phyloP scores from a whole-genome alignment of 2,113 vertebrate species.

The Myanophis thanlyinensis region DNA sequence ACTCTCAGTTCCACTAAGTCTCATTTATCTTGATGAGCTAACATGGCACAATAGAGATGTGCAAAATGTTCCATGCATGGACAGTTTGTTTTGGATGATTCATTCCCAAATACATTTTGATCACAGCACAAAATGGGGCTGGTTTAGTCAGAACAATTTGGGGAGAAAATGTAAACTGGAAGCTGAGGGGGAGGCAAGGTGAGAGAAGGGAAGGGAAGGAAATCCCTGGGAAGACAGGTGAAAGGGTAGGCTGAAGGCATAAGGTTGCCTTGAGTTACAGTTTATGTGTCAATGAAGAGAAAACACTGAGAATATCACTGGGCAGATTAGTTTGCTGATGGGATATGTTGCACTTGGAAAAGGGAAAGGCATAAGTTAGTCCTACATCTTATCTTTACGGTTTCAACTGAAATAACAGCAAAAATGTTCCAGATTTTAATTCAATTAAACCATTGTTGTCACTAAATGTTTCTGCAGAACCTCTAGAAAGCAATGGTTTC shows the following conservation, averaged over 20 bases:
- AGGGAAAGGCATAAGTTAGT: background rate
- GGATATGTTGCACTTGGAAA: background rate
- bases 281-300: background rate
- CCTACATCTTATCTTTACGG: background rate
- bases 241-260: background rate
- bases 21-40: background rate
- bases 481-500: background rate
- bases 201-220: background rate
- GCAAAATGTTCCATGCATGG: background rate
- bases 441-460: background rate
- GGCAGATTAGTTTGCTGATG: background rate
- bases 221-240: background rate
- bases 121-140: background rate
- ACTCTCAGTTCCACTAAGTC: background rate
- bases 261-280: background rate
- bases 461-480: background rate
- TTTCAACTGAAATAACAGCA: too few species aligned
- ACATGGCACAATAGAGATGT: background rate
- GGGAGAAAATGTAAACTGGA: background rate
- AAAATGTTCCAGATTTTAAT: background rate
- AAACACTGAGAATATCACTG: background rate
- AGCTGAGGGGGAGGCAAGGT: background rate
- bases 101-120: background rate
- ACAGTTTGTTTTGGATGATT: background rate
- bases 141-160: background rate